Conservation (phyloP, 2,888 invertebrate genomes). For the Adineta ricciae region DNA sequence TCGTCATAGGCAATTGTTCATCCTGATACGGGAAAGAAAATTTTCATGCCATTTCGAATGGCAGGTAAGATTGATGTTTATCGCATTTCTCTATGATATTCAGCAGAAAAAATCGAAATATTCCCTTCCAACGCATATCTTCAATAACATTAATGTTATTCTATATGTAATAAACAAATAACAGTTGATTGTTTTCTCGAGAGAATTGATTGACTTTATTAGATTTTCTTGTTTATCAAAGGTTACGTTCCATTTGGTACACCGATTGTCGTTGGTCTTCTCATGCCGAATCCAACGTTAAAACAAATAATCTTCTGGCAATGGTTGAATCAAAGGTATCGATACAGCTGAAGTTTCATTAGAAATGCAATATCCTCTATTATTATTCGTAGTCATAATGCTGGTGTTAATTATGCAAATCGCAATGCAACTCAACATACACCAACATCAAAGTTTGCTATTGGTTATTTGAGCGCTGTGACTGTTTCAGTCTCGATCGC, state of each 20-base stretch:
- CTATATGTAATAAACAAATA: too few relatives aligned
- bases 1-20: conserved; percentile 48
- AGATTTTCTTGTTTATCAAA: background rate
- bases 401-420: conserved; percentile 54
- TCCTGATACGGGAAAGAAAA: conserved; percentile 52
- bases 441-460: conserved; percentile 48
- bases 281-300: conserved; percentile 51
- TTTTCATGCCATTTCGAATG: conserved; percentile 54
- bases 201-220: background rate
- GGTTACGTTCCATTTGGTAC: conserved; percentile 53
- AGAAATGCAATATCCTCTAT: too few relatives aligned
- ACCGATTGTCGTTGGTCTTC: conserved; percentile 51
- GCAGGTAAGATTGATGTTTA: conserved; percentile 45
- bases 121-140: too few relatives aligned
- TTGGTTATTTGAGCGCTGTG: conserved; percentile 53
- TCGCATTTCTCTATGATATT: too few relatives aligned
- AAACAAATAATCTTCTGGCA: conserved; percentile 52
- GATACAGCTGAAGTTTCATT: too few relatives aligned
- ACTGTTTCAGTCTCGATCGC: conserved; percentile 51
- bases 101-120: too few relatives aligned
- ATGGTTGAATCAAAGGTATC: conserved; percentile 52
- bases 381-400: conserved; percentile 47
- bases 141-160: too few relatives aligned
- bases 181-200: background rate
- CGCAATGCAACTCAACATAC: conserved; percentile 53